phyloP scores from a whole-genome alignment of 1,140 invertebrate genomes.

The Spodoptera frugiperda region DNA sequence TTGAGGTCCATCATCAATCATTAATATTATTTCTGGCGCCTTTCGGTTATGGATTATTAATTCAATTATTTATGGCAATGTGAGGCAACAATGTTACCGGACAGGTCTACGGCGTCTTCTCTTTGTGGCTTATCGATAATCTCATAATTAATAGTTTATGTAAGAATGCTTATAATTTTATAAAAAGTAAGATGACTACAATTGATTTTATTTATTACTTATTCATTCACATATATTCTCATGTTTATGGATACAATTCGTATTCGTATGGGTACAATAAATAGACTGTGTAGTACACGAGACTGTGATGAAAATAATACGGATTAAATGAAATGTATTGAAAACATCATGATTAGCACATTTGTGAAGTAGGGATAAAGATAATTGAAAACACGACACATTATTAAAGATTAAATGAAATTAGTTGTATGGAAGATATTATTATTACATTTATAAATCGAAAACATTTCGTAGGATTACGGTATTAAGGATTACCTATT shows the following conservation, averaged over 20 bases:
- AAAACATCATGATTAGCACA: no score
- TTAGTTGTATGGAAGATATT: no score
- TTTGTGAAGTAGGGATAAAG: no score
- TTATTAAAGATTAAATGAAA: no score
- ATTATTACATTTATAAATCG: no score
- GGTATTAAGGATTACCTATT: no score
- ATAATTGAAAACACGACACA: no score
- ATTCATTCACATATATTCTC: not conserved
- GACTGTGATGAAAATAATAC: no score
- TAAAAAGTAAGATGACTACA: conserved; percentile 13
- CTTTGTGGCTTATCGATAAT: conserved; percentile 35
- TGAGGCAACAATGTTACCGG: conserved; percentile 17
- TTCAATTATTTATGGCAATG: conserved; percentile 26
- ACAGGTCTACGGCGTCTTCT: conserved; percentile 18
- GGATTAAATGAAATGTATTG: no score
- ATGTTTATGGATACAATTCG: not conserved
- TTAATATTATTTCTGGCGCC: conserved; percentile 21
- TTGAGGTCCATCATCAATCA: conserved; percentile 25
- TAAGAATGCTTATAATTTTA: conserved; percentile 15
- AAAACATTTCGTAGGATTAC: no score
- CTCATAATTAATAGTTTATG: conserved; percentile 38
- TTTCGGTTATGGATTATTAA: conserved; percentile 29
- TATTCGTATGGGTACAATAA: no score
- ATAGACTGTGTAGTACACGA: no score
- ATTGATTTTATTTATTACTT: not conserved